These are phyloP conservation scores for Psilopogon haemacephalus DNA, from an alignment of 2,113 vertebrate genomes.

Conservation along the genomic window DNA sequence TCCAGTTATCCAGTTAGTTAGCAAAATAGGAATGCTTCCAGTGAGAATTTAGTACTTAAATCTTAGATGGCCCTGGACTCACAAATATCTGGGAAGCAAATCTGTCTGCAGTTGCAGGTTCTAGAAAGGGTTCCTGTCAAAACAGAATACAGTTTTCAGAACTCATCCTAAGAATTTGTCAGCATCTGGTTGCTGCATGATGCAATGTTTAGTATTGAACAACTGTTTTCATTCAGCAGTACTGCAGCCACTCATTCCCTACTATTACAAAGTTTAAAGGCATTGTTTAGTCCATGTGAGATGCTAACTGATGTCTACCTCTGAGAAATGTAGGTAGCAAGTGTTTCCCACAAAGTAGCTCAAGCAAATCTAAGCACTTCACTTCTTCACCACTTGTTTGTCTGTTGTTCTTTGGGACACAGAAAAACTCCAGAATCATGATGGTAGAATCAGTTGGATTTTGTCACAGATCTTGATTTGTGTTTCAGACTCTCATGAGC, in stretches of 20 bases:
- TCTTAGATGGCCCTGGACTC: background rate
- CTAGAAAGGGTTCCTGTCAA: background rate
- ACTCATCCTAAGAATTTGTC: constrained; percentile 1
- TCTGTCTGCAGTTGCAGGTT: background rate
- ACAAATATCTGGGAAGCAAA: background rate
- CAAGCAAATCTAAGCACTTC: background rate
- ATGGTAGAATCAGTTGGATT: background rate
- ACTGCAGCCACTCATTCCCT: background rate
- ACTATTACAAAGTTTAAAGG: background rate
- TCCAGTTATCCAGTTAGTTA: background rate
- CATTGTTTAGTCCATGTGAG: background rate
- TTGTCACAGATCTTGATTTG: background rate
- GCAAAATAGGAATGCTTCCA: background rate
- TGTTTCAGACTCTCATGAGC: background rate
- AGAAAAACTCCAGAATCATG: background rate
- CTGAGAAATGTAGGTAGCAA: background rate
- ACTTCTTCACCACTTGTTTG: background rate
- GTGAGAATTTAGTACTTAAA: background rate
- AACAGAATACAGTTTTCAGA: constrained; percentile 39
- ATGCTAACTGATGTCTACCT: background rate
- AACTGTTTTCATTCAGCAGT: background rate
- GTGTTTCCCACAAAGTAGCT: background rate
- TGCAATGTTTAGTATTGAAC: background rate
- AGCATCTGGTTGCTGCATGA: background rate
- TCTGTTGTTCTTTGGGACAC: background rate